These are phyloP conservation scores for Apotomis turbidana DNA, from an alignment of 2,888 invertebrate species.

Conservation along the genomic window DNA sequence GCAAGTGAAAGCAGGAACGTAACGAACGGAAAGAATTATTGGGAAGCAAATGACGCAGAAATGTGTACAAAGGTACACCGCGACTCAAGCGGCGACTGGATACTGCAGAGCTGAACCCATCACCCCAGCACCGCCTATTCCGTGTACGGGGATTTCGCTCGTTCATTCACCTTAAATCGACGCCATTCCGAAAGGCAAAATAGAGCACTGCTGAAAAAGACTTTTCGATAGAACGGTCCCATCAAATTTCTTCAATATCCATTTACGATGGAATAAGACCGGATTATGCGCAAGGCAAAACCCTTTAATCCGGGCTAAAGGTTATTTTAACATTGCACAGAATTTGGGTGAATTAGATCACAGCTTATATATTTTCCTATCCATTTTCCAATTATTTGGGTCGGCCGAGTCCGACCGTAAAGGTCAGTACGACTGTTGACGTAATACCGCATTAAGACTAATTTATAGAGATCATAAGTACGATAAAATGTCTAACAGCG, in stretches of 20 bases:
- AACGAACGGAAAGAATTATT: constrained; percentile 40
- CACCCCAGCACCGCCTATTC: constrained; percentile 79
- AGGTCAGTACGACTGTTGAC: constrained; percentile 36
- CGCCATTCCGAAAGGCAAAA: constrained; percentile 79
- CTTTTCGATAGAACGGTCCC: constrained; percentile 76
- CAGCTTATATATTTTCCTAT: constrained; percentile 44
- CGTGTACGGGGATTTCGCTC: constrained; percentile 79
- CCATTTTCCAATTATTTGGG: constrained; percentile 54
- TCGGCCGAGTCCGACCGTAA: constrained; percentile 41
- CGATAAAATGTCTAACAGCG: constrained; percentile 18
- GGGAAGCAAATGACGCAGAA: constrained; percentile 41
- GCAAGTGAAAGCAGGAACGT: constrained; percentile 32
- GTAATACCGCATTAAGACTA: constrained; percentile 33
- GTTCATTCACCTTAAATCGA: constrained; percentile 82
- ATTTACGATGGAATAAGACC: constrained; percentile 77
- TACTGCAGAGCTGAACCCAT: constrained; percentile 61
- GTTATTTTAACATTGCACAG: constrained; percentile 70
- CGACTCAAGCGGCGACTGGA: constrained; percentile 10
- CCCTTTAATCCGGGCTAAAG: constrained; percentile 74
- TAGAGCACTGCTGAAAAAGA: constrained; percentile 78
- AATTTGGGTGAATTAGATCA: constrained; percentile 65
- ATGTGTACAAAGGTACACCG: constrained; percentile 39
- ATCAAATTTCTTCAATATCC: constrained; percentile 80
- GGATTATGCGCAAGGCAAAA: constrained; percentile 76
- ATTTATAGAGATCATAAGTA: constrained; percentile 34